These are phyloP conservation scores for Knipowitschia caucasica DNA, from an alignment of 2,797 vertebrate genomes.

Conservation along the genomic window DNA sequence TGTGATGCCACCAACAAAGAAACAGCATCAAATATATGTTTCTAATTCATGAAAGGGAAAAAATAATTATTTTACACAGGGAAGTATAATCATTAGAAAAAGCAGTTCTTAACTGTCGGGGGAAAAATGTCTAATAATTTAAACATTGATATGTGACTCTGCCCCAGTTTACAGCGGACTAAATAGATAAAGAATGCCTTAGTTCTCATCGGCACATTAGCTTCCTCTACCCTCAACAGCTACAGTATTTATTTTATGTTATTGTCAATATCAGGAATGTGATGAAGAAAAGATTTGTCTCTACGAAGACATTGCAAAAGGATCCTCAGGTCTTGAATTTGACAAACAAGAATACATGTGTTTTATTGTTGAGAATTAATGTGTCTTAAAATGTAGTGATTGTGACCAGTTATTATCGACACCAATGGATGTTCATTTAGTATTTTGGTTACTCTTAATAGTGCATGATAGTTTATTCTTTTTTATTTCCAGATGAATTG, in stretches of 20 bases:
- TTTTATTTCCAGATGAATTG: constrained; percentile 54
- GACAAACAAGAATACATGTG: constrained; percentile 62
- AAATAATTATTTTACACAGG: constrained; percentile 56
- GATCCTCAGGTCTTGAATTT: constrained; percentile 73
- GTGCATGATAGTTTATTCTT: constrained; percentile 64
- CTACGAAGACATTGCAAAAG: constrained; percentile 50
- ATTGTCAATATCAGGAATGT: constrained; percentile 65
- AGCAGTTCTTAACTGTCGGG: constrained; percentile 6
- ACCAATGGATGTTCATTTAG: constrained; percentile 70
- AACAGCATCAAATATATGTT: constrained; percentile 46
- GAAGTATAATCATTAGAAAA: constrained; percentile 66
- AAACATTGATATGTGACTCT: neutral
- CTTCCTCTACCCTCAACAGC: constrained; percentile 61
- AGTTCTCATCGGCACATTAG: constrained; percentile 66
- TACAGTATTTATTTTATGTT: constrained; percentile 47
- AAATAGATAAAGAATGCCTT: constrained; percentile 1
- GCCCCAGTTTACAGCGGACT: neutral
- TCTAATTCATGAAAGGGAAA: constrained; percentile 45
- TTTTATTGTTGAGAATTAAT: constrained; percentile 66
- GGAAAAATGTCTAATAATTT: neutral
- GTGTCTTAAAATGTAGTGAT: constrained; percentile 76
- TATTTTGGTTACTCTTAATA: constrained; percentile 71
- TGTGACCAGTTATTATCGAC: constrained; percentile 72
- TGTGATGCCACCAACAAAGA: constrained; percentile 48
- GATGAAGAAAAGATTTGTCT: constrained; percentile 59